Conservation (phyloP, 2,888 invertebrate species). For the Rhimphoctona megacephalus region DNA sequence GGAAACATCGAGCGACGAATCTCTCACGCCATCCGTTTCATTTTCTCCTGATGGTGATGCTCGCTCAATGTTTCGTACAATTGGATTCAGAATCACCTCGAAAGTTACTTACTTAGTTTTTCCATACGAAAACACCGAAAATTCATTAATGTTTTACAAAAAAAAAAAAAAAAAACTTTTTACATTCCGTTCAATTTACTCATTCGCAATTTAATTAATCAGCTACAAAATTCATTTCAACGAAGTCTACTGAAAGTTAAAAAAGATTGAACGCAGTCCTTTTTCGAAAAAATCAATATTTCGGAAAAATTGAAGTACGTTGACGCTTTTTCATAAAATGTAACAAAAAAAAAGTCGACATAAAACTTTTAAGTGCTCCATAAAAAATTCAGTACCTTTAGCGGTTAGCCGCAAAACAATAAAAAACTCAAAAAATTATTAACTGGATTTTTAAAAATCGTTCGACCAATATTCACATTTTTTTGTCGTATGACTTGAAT, state of each 20-base stretch:
- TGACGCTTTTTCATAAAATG: too few relatives aligned
- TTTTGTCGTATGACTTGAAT: too few relatives aligned
- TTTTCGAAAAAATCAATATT: neutral
- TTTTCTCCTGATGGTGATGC: neutral
- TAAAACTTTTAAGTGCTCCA: too few relatives aligned
- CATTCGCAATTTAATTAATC: neutral
- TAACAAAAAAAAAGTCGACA: too few relatives aligned
- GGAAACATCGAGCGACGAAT: conserved; percentile 20
- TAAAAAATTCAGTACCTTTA: too few relatives aligned
- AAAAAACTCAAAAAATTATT: too few relatives aligned
- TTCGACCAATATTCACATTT: too few relatives aligned
- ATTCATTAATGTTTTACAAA: neutral
- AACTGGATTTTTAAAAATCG: too few relatives aligned
- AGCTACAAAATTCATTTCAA: neutral
- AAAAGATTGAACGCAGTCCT: neutral
- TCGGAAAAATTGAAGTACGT: neutral
- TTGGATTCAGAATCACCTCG: neutral
- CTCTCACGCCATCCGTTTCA: conserved; percentile 19
- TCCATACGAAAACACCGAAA: neutral
- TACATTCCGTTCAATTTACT: neutral
- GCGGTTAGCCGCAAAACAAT: too few relatives aligned
- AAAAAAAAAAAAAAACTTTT: neutral
- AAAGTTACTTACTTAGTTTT: neutral
- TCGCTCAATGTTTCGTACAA: conserved; percentile 19
- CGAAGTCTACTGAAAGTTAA: neutral